Percentiles rank a stretch among this genome's conserved stretches.
These are phyloP conservation scores for Napeogenes sylphis DNA, from an alignment of 2,888 invertebrate species.

Conservation along the genomic window DNA sequence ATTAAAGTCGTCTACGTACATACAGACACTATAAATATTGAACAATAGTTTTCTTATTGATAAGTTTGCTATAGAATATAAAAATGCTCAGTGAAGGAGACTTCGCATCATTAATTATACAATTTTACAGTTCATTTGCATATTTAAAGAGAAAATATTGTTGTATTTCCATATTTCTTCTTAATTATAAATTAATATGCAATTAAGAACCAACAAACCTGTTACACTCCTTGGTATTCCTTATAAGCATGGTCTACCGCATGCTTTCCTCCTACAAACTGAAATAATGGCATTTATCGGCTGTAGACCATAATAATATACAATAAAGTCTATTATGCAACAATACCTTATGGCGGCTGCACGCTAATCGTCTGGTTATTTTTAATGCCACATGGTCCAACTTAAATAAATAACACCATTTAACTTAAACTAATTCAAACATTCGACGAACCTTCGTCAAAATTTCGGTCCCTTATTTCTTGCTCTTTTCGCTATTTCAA, in stretches of 20 bases:
- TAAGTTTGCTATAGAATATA: too few relatives aligned
- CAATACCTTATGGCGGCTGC: background rate
- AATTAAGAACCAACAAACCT: constrained; percentile 21
- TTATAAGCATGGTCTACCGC: constrained; percentile 23
- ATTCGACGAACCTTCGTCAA: constrained; percentile 33
- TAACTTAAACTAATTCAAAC: constrained; percentile 40
- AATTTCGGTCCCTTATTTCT: constrained; percentile 6
- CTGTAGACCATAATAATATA: background rate
- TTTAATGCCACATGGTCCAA: constrained; percentile 44
- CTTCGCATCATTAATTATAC: background rate
- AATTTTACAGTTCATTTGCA: constrained; percentile 5
- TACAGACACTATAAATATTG: constrained; percentile 1
- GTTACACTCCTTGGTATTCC: constrained; percentile 18
- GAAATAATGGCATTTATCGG: constrained; percentile 6
- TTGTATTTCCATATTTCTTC: constrained; percentile 20
- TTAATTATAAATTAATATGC: constrained; percentile 28
- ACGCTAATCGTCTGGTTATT: constrained; percentile 37
- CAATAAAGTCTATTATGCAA: constrained; percentile 7
- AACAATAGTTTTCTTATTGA: background rate
- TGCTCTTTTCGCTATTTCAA: constrained; percentile 2
- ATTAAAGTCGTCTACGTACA: constrained; percentile 41
- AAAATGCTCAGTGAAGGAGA: background rate
- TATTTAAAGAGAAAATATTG: constrained; percentile 16
- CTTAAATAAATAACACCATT: constrained; percentile 46
- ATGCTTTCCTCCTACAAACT: constrained; percentile 9